Percentiles rank a stretch among this genome's conserved stretches.
These are phyloP conservation scores for Malurus leucopterus DNA, from an alignment of 2,797 vertebrate species.

Conservation along the genomic window DNA sequence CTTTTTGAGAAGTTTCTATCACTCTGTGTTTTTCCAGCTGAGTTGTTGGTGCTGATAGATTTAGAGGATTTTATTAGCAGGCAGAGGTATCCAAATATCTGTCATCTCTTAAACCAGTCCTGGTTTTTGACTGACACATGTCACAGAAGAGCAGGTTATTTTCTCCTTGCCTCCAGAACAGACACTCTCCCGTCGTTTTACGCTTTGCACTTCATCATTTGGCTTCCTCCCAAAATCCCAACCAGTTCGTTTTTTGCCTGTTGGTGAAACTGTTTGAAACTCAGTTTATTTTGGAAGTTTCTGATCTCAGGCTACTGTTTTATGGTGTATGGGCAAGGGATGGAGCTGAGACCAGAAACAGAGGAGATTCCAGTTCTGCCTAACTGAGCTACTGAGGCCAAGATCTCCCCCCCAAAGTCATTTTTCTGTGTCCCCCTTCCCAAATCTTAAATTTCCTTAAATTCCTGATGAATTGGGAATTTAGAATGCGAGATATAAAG, in stretches of 20 bases:
- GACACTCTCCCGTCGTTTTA: background rate
- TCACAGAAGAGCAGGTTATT: background rate
- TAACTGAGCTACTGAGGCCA: background rate
- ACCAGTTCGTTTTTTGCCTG: background rate
- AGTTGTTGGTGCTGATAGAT: background rate
- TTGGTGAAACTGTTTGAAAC: background rate
- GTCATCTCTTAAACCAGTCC: background rate
- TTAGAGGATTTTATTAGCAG: background rate
- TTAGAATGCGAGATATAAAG: background rate
- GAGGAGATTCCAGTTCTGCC: background rate
- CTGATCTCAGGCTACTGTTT: background rate
- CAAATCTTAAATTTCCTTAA: background rate
- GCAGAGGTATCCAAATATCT: constrained; percentile 12
- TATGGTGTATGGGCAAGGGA: background rate
- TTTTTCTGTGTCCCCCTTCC: background rate
- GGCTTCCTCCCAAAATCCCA: background rate
- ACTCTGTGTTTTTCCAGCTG: background rate
- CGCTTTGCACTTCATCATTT: background rate
- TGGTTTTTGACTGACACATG: background rate
- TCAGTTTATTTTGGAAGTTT: background rate
- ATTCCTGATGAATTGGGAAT: background rate
- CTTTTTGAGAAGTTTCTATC: background rate
- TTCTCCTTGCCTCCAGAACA: background rate
- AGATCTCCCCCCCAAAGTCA: background rate
- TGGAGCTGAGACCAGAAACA: background rate